phyloP scores from a whole-genome alignment of 2,797 vertebrate species.

The Zalophus californianus region DNA sequence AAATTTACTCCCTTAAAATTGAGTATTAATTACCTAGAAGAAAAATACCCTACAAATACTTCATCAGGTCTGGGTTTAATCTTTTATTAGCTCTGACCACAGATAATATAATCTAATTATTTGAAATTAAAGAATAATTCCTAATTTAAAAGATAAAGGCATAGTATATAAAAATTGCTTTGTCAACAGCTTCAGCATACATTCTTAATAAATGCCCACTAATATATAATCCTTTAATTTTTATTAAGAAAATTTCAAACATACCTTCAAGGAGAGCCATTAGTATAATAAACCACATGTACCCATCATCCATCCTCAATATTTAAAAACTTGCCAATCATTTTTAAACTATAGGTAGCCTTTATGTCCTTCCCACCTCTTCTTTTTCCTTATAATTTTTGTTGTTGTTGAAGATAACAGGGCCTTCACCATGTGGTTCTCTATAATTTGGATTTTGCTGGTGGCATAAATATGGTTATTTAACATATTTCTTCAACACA shows the following conservation, averaged over 20 bases:
- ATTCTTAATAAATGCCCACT: background rate
- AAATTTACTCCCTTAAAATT: background rate
- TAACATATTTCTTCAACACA: background rate
- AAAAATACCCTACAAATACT: constrained; percentile 13
- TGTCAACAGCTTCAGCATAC: background rate
- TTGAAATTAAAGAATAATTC: constrained; percentile 4
- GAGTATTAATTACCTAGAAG: background rate
- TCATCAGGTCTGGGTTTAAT: background rate
- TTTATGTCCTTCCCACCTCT: background rate
- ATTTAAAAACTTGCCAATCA: background rate
- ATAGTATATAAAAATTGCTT: background rate
- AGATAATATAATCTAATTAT: background rate
- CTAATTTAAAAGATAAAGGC: background rate
- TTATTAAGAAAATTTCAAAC: constrained; percentile 4
- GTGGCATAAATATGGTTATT: background rate
- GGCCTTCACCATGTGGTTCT: background rate
- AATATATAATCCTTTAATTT: background rate
- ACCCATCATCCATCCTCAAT: background rate
- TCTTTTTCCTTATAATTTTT: background rate
- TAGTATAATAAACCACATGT: background rate
- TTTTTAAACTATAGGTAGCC: background rate
- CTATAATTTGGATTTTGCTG: background rate
- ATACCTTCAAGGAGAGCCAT: background rate
- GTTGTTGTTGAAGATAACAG: background rate
- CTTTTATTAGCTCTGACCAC: background rate